Conservation (phyloP, 2,888 invertebrate species). For the Colostygia pectinataria region DNA sequence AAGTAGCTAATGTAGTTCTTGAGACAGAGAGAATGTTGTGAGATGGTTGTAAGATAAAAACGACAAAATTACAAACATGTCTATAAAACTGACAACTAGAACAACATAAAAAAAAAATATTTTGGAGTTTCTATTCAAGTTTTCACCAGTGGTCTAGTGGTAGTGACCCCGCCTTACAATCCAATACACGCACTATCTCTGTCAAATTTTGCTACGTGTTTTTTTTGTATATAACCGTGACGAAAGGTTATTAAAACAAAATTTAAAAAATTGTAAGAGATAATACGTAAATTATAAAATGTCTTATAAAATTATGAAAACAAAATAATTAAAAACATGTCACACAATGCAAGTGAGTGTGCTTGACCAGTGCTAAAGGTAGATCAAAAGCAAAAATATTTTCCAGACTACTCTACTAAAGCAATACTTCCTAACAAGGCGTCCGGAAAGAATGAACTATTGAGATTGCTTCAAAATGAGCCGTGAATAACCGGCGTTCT, state of each 20-base stretch:
- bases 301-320: no score
- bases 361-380: background rate
- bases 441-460: constrained; percentile 44
- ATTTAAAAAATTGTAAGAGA: no score
- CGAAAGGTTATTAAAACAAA: no score
- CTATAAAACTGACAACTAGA: constrained; percentile 19
- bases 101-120: background rate
- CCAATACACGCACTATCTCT: no score
- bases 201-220: no score
- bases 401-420: constrained; percentile 29
- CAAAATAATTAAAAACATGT: no score
- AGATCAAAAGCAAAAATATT: constrained; percentile 26
- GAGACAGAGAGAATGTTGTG: background rate
- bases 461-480: constrained; percentile 53
- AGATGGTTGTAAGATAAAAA: constrained; percentile 11
- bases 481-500: constrained; percentile 45
- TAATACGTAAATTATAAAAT: no score
- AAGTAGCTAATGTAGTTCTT: background rate
- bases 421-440: constrained; percentile 35
- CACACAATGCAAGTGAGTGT: no score
- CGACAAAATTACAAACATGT: constrained; percentile 25
- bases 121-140: background rate
- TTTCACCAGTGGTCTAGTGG: no score
- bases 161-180: no score
- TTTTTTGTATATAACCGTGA: no score